Evolutionary conservation across 2,888 invertebrate genomes (phyloP), one percentile per base, ranked within the genome.

Genomic region (Coenonympha arcania): DNA sequence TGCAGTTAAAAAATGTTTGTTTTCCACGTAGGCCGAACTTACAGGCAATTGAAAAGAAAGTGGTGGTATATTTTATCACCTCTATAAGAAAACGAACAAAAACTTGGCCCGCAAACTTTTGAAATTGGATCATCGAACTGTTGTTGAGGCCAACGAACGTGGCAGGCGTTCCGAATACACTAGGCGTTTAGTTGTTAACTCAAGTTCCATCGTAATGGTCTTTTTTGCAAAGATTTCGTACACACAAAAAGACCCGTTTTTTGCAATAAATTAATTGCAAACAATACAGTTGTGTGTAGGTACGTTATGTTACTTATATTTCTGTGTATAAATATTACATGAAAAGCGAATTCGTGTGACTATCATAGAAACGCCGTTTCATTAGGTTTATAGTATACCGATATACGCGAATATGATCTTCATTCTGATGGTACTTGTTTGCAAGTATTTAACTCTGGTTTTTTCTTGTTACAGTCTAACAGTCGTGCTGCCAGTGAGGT

Each of bases 51-150:
- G 42, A 34, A 24, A 61, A 69, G 81, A 73, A 81, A n/a, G 79
- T 81, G 77, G 68, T 63, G 57, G 65, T 60, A 63, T 73, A 78
- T 80, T 77, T 68, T 58, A 55, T 63, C 64, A 64, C 62, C 65
- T 65, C 61, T 59, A 63, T 71, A 73, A 77, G 63, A 76, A 79
- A 72, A 69, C 65, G 61, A 68, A 72, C 71, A 79, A 82, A 80
- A 79, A 73, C 66, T 65, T 61, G 51, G 63, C 66, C 64, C 62
- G 69, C 70, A 71, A 73, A 73, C 76, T 76, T 68, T 63, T 68
- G 70, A 79, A 82, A 79, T 74, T 82, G 64, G 81, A 80, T 75
- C 80, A 77, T 79, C 79, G 80, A 81, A 82, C 83, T 71, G 71
- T 76, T 68, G 63, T 65, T 64, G 73, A 73, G 77, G 78, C 76